These are phyloP conservation scores for Oryzias javanicus DNA, from an alignment of 2,113 vertebrate genomes.

Conservation along the genomic window DNA sequence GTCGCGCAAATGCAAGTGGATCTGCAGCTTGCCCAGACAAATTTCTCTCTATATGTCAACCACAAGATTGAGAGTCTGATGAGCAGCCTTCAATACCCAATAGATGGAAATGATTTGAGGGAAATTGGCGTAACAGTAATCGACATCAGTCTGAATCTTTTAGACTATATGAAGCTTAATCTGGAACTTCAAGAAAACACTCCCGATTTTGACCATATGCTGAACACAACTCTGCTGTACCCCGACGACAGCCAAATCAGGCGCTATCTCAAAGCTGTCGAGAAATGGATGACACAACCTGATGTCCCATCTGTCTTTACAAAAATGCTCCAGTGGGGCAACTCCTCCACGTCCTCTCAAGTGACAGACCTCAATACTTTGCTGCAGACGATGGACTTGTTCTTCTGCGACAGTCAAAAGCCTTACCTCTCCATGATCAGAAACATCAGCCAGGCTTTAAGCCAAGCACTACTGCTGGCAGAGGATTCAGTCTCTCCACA, in stretches of 20 bases:
- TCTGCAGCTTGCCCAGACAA: constrained; percentile 38
- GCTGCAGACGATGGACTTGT: constrained; percentile 29
- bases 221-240: constrained; percentile 43
- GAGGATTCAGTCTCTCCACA: constrained; percentile 53
- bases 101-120: constrained; percentile 54
- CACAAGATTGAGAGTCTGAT: constrained; percentile 50
- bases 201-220: background rate
- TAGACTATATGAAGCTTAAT: constrained; percentile 37
- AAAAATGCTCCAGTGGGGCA: constrained; percentile 60
- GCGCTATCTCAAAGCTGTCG: constrained; percentile 47
- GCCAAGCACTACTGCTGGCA: constrained; percentile 46
- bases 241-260: constrained; percentile 41
- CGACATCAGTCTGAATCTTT: constrained; percentile 35
- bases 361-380: constrained; percentile 53
- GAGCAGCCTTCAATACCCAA: constrained; percentile 45
- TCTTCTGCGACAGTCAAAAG: constrained; percentile 49
- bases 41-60: constrained; percentile 52
- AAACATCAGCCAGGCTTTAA: constrained; percentile 59
- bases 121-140: constrained; percentile 49
- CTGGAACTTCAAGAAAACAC: constrained; percentile 45
- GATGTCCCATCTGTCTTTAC: constrained; percentile 38
- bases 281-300: constrained; percentile 64
- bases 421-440: constrained; percentile 38
- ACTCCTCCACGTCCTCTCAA: constrained; percentile 22
- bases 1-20: constrained; percentile 64